phyloP scores from a whole-genome alignment of 2,113 vertebrate species.

The Elanus axillaris region DNA sequence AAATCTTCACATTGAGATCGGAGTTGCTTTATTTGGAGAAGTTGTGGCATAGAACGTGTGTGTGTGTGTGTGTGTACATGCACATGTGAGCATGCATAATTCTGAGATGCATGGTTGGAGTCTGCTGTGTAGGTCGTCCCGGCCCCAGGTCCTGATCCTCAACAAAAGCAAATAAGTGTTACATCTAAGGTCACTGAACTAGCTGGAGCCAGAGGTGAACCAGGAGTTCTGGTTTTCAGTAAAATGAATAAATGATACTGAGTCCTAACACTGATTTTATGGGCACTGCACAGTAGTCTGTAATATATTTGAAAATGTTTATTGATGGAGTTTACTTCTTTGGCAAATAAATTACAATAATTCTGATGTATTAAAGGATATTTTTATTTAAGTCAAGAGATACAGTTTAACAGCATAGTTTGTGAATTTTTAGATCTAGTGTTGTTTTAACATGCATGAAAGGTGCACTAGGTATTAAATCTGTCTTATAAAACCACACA shows the following conservation, averaged over 20 bases:
- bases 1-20: neutral
- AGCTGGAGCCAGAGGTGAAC: neutral
- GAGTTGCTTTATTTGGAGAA: neutral
- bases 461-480: neutral
- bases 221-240: neutral
- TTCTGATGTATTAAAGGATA: neutral
- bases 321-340: neutral
- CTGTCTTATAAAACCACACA: neutral
- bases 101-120: neutral
- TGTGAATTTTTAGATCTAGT: neutral
- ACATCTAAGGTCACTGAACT: neutral
- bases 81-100: fast-evolving
- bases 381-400: neutral
- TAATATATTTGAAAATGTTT: neutral
- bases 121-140: neutral
- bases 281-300: neutral
- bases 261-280: neutral
- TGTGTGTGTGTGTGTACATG: neutral
- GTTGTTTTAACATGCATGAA: neutral
- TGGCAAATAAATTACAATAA: neutral
- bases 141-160: neutral
- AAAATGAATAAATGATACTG: neutral
- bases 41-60: neutral
- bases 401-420: neutral
- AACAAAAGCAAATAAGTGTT: neutral